A percentile compares a stretch with the other conserved stretches of the same genome.
These are phyloP conservation scores for Thripadectes ignobilis DNA, from an alignment of 2,797 vertebrate species.

Conservation along the genomic window DNA sequence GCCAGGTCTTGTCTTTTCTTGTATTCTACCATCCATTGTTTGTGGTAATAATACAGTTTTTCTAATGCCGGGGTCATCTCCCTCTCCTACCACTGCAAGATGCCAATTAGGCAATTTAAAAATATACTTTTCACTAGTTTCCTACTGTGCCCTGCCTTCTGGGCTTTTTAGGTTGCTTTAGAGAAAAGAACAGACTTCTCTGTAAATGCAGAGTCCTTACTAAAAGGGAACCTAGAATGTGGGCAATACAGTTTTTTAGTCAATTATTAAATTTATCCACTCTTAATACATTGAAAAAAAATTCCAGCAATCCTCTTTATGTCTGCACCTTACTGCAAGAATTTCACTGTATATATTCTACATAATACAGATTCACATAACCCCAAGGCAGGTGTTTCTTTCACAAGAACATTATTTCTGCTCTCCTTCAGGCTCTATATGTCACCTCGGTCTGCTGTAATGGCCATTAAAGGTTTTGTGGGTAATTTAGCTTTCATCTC, in stretches of 20 bases:
- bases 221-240: background rate
- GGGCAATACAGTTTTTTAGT: background rate
- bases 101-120: slow-evolving; percentile 19
- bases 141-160: background rate
- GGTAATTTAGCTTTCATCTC: background rate
- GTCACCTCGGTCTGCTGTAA: background rate
- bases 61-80: background rate
- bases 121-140: background rate
- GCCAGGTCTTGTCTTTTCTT: background rate
- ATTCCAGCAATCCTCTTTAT: background rate
- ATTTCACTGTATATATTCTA: background rate
- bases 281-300: background rate
- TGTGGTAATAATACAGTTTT: background rate
- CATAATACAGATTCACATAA: background rate
- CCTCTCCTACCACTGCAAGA: background rate
- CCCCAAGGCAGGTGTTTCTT: background rate
- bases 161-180: background rate
- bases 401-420: background rate
- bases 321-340: background rate
- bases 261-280: background rate
- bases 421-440: background rate
- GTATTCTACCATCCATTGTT: background rate
- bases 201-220: background rate
- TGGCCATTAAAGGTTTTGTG: background rate
- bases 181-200: background rate